phyloP scores from a whole-genome alignment of 2,797 vertebrate genomes.

The Lacerta agilis region DNA sequence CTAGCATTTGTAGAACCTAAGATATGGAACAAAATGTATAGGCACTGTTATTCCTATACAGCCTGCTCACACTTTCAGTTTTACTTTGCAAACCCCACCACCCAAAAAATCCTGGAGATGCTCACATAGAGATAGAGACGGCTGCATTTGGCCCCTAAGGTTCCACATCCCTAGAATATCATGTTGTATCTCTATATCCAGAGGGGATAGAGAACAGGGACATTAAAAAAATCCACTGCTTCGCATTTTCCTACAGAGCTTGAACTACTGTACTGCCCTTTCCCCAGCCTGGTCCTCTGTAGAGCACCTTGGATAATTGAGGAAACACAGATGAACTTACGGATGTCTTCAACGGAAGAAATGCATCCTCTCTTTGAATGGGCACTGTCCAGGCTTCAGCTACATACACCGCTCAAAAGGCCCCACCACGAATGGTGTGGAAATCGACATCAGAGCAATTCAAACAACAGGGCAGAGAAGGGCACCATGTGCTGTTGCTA shows the following conservation, averaged over 20 bases:
- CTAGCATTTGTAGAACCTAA: too few relatives aligned
- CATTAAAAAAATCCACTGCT: background rate
- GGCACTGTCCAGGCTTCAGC: background rate
- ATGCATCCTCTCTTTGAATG: background rate
- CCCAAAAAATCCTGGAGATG: too few relatives aligned
- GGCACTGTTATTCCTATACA: too few relatives aligned
- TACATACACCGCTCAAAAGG: constrained; percentile 13
- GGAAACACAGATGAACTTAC: background rate
- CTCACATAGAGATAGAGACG: background rate
- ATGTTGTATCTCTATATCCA: background rate
- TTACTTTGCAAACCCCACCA: too few relatives aligned
- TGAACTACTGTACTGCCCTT: background rate
- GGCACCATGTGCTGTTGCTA: constrained; percentile 24
- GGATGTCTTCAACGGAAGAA: background rate
- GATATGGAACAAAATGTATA: too few relatives aligned
- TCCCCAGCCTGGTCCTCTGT: background rate
- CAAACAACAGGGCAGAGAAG: constrained; percentile 32
- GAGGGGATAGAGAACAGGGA: background rate
- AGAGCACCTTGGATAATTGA: background rate
- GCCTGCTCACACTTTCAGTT: too few relatives aligned
- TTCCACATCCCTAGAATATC: background rate
- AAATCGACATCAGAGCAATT: constrained; percentile 2
- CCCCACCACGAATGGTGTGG: constrained; percentile 27
- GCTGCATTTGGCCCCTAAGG: background rate
- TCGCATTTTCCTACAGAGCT: background rate